Conservation (phyloP, 2,797 vertebrate genomes). For the Linurgus olivaceus region DNA sequence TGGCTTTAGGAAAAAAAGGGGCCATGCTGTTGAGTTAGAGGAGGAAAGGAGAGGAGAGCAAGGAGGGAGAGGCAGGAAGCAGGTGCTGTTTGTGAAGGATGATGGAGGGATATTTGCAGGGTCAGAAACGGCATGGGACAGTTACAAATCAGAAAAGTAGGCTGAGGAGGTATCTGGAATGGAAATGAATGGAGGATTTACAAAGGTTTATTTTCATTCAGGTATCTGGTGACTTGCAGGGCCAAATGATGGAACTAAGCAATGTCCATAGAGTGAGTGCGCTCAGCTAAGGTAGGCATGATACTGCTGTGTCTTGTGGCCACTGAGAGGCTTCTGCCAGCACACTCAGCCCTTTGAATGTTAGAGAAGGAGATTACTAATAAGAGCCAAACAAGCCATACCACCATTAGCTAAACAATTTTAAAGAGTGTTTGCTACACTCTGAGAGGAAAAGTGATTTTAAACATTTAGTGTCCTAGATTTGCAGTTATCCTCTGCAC, state of each 20-base stretch:
- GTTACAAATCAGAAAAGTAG: background rate
- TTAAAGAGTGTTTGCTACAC: background rate
- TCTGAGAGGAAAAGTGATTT: constrained; percentile 49
- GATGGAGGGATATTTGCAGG: background rate
- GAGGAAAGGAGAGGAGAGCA: background rate
- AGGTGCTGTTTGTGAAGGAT: background rate
- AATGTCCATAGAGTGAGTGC: too few relatives aligned
- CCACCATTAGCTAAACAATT: background rate
- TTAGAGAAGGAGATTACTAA: background rate
- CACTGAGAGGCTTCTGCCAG: background rate
- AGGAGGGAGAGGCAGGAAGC: background rate
- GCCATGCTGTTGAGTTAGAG: background rate
- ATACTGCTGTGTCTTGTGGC: background rate
- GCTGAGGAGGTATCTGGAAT: background rate
- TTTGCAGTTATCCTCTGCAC: constrained; percentile 45
- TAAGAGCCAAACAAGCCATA: background rate
- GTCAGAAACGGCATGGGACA: background rate
- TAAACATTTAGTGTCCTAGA: constrained; percentile 68
- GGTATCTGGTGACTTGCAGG: background rate
- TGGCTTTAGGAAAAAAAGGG: background rate
- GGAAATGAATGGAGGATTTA: background rate
- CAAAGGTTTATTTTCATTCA: background rate
- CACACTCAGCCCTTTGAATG: background rate
- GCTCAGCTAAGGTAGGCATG: background rate
- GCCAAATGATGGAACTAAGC: background rate